Evolutionary conservation across 64 coral and sea anemone species (phyloP).

Genomic region (Catalaphyllia jardinei): DNA sequence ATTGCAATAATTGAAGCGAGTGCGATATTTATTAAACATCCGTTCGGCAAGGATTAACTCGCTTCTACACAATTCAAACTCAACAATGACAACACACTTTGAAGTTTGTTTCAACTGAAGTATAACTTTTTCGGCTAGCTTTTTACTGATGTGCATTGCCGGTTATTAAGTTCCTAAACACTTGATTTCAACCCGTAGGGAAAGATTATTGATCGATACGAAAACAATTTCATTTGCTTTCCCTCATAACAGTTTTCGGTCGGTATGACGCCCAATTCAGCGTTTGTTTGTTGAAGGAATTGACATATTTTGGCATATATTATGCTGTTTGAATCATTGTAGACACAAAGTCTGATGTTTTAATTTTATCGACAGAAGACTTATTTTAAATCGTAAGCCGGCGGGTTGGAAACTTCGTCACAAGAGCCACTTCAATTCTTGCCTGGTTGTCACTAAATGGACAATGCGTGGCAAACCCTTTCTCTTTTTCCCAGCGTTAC

Average conservation of each 20-base stretch:
- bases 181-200: not conserved
- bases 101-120: not conserved
- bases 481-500: too few species aligned
- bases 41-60: not conserved
- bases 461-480: too few species aligned
- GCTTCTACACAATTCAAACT: not conserved
- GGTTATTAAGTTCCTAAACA: not conserved
- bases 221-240: too few species aligned
- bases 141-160: not conserved
- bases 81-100: not conserved
- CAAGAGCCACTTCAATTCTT: too few species aligned
- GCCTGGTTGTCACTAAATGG: too few species aligned
- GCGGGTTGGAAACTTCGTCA: too few species aligned
- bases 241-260: not conserved
- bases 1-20: not conserved
- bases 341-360: not conserved
- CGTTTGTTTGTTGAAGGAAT: not conserved
- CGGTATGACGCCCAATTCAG: not conserved
- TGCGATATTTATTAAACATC: slow-evolving; percentile 1
- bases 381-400: too few species aligned
- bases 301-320: not conserved
- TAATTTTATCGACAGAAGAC: not conserved
- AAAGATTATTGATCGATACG: too few species aligned
- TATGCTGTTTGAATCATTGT: not conserved
- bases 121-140: not conserved